Evolutionary conservation across 2,113 vertebrate species (phyloP), one percentile per base, ranked within the genome.

Genomic region (Clarias magur): DNA sequence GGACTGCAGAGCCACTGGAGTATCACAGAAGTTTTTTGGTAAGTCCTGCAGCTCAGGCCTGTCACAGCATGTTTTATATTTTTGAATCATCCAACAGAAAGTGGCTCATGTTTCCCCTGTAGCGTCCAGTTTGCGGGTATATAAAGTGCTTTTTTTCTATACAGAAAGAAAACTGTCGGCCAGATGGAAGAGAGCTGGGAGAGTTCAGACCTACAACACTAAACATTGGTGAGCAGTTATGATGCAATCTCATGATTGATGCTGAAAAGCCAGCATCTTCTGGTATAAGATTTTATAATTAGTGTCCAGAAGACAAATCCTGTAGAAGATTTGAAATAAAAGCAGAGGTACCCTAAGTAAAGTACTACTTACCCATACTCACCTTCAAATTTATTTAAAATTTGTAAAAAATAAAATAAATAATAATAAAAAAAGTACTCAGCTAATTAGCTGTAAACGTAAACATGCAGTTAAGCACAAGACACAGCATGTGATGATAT

Each of bases 11-110:
- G 83, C 98, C 98, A 0, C 25, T 98, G 93, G 97, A 99, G 88
- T 99, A 97, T 89, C 98, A 99, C 93, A 95, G 97, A 88, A 98
- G 96, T 80, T 99, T 99, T 94, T 91, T 99, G 95, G 98, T 99
- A 72, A 94, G 97, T 96, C 2, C 21, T 23, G 9, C 3, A 38
- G 2, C 21, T 54, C 62, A 48, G 60, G n/a, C 25, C 63, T 21
- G 5, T 30, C 65, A 83, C 16, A 57, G 42, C n/a, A 30, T 34
- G 54, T 80, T 59, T 19, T 19, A 17, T 59, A 80, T 9, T 11
- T 57, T 57, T 80, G 54, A n/a, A 34, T 59, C 15, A 57, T 59
- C 19, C 1, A 80, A 13, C 75, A 78, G 23, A 78, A n/a, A 16
- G 25, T 78, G 48, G 15, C 48, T 8, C 3, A 78, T 78, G n/a